Evolutionary conservation across 2,113 vertebrate genomes (phyloP), one percentile per base, ranked within the genome.

Genomic region (Junco hyemalis): DNA sequence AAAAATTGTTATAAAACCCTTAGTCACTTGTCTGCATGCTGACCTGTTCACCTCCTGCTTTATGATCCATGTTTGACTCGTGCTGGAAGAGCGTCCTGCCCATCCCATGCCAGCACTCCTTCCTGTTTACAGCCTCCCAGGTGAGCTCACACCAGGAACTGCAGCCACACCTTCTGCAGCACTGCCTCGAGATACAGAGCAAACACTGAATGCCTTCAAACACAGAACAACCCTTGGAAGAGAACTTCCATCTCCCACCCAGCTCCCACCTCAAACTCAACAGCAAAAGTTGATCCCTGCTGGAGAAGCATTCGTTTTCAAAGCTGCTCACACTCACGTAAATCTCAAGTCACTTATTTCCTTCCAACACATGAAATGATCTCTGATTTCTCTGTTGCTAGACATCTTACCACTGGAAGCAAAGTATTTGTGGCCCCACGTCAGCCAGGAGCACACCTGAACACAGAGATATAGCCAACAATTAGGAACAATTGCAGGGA

Each of bases 91-190:
- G 68, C 15, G 0, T 23, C 38, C 77, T 51, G 86, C 44, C 64
- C 38, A 42, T 16, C n/a, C 84, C 33, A 40, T 14, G 13, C 40
- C 40, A 40, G 5, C 1, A 5, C 21, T 36, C 45, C 36, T 92
- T 95, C 94, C 93, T 96, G 92, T 93, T 96, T 79, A 89, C 63
- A 56, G 50, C 0, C 42, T 24, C 9, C 9, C 70, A 82, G 63
- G 42, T 77, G 76, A 93, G 70, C 57, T 92, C 86, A 16, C 50
- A 50, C 7, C 0, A 83, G 47, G 26, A 70, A 74, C n/a, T 13
- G 15, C 14, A 72, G 21, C 11, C 28, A 36, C 42, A 33, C 8
- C 9, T 56, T 15, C 57, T n/a, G 0, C 5, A 63, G 35, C 65
- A 33, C 12, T 20, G 35, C 24, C 31, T 54, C 0, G 0, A 13